These are phyloP conservation scores for Cryptus armator DNA, from an alignment of 2,888 invertebrate species.

Conservation along the genomic window DNA sequence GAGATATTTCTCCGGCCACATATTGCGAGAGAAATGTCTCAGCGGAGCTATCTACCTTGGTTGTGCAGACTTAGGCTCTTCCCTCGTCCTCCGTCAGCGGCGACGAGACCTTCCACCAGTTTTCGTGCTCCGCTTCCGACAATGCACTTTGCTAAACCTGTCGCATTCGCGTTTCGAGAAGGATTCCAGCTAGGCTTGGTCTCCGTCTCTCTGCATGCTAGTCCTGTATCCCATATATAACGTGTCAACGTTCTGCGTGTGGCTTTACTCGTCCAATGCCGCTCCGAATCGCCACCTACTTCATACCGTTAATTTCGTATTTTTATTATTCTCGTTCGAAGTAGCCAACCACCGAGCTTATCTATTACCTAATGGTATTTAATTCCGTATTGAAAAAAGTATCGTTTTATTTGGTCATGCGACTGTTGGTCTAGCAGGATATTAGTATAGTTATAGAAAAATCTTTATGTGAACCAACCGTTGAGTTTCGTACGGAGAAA, in stretches of 20 bases:
- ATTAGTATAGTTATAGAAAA: neutral
- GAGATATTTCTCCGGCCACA: slow-evolving; percentile 60
- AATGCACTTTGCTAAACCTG: slow-evolving; percentile 77
- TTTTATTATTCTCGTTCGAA: neutral
- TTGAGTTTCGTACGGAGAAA: neutral
- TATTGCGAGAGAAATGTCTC: slow-evolving; percentile 65
- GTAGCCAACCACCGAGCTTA: neutral
- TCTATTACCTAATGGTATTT: neutral
- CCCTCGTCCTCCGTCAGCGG: slow-evolving; percentile 15
- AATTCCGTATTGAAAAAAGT: neutral
- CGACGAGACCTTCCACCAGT: slow-evolving; percentile 36
- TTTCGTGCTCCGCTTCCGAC: slow-evolving; percentile 71
- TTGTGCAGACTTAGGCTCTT: slow-evolving; percentile 50
- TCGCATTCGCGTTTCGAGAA: slow-evolving; percentile 62
- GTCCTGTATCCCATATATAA: neutral
- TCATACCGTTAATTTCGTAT: neutral
- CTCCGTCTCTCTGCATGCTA: slow-evolving; percentile 20
- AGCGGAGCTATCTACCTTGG: slow-evolving; percentile 25
- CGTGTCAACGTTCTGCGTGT: neutral
- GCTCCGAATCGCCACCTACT: neutral
- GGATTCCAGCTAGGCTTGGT: slow-evolving; percentile 15
- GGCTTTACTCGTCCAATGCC: neutral
- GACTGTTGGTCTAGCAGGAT: neutral
- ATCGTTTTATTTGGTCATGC: neutral
- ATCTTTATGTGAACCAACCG: neutral